Evolutionary conservation across 2,888 invertebrate species (phyloP).

Genomic region (Rhingia rostrata): DNA sequence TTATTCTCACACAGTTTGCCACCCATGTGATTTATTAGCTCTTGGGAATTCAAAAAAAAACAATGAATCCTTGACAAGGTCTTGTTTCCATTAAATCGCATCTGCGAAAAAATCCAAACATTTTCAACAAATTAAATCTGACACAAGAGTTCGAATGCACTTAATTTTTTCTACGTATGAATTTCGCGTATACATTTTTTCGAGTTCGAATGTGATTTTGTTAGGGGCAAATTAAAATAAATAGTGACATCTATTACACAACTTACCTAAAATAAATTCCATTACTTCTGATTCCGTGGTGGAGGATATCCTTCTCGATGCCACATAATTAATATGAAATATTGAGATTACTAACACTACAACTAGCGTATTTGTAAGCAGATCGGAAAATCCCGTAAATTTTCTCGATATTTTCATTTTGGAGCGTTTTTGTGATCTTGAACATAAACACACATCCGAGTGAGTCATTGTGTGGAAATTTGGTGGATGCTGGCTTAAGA

Average conservation of each 20-base stretch:
- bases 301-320: constrained; percentile 51
- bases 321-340: constrained; percentile 63
- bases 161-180: not conserved
- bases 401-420: constrained; percentile 64
- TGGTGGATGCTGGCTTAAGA: not conserved
- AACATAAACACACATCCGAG: constrained; percentile 58
- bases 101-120: constrained; percentile 29
- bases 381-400: constrained; percentile 39
- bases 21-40: constrained; percentile 56
- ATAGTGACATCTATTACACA: constrained; percentile 9
- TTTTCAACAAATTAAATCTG: constrained; percentile 48
- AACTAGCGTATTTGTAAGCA: constrained; percentile 56
- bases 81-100: constrained; percentile 59
- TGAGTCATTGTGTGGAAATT: constrained; percentile 65
- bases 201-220: too few species aligned
- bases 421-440: constrained; percentile 66
- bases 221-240: constrained; percentile 6
- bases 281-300: constrained; percentile 22
- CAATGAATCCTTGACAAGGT: constrained; percentile 48
- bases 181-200: constrained; percentile 9
- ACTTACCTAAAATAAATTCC: constrained; percentile 68
- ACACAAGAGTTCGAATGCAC: constrained; percentile 31
- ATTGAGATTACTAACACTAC: constrained; percentile 60
- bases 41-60: constrained; percentile 17
- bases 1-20: constrained; percentile 41